Base-by-base conservation (phyloP, 2,888 invertebrate genomes). In the Heliconius aoede region DNA sequence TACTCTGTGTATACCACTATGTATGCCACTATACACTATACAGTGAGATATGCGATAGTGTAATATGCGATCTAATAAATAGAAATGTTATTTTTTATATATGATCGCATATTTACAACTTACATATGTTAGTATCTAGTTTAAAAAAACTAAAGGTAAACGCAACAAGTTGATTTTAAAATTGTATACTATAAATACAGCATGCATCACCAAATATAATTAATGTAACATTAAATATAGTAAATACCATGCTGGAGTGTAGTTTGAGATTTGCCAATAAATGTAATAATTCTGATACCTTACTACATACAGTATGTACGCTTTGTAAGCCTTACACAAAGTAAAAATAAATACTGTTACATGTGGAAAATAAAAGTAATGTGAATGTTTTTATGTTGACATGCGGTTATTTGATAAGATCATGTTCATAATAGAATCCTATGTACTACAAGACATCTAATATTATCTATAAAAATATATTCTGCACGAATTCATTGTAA, bases 401-500 rank as follows among this genome's bases (percentile, higher is more conserved):
- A 80, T 80, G 80, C 80, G 73, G 72, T 77, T 78, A 81, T 77
- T 77, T 65, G 76, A 80, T 78, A 78, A 83, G 73, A 30, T 68
- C 28, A 72, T 72, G 74, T 67, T 74, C 72, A 62, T 71, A 62
- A 71, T 61, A 18, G 74, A 76, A 67, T 72, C 62, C 40, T 3
- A n/a, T 55, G n/a, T n/a, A n/a, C n/a, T n/a, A n/a, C n/a, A n/a
- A n/a, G n/a, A n/a, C n/a, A n/a, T n/a, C n/a, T n/a, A n/a, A n/a
- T n/a, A n/a, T n/a, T n/a, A n/a, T n/a, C n/a, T n/a, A n/a, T n/a
- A n/a, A n/a, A n/a, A n/a, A n/a, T n/a, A n/a, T n/a, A n/a, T n/a
- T n/a, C n/a, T n/a, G n/a, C 28, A 13, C 36, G 11, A 9, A n/a
- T 36, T n/a, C 32, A 4, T 15, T 8, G n/a, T 65, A 40, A 65